A percentile compares a stretch with the other conserved stretches of the same genome.
Evolutionary conservation across 2,888 invertebrate species (phyloP).

Genomic region (Empis livida): DNA sequence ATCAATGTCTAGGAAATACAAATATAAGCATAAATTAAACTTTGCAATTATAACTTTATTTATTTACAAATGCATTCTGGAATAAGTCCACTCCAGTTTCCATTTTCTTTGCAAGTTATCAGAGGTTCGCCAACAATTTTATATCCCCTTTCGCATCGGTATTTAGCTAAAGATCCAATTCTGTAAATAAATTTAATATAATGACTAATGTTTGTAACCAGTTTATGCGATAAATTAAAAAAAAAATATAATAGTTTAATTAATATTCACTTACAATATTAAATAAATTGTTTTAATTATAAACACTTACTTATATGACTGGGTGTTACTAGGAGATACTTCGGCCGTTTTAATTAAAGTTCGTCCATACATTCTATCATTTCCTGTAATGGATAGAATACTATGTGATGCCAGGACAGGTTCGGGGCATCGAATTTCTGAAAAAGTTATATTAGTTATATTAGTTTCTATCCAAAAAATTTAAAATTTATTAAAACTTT

Average conservation of each 20-base stretch:
- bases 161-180: constrained; percentile 75
- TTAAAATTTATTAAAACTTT: no score
- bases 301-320: constrained; percentile 53
- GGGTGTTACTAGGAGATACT: constrained; percentile 48
- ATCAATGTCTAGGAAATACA: constrained; percentile 55
- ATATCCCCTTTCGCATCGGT: constrained; percentile 80
- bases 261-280: no score
- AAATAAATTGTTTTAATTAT: no score
- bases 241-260: no score
- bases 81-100: constrained; percentile 71
- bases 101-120: constrained; percentile 74
- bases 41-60: neutral
- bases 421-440: constrained; percentile 79
- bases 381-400: constrained; percentile 77
- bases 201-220: no score
- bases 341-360: constrained; percentile 67
- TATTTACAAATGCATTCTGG: constrained; percentile 73
- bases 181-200: constrained; percentile 15
- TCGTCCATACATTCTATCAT: constrained; percentile 78
- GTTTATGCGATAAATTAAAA: no score
- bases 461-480: neutral
- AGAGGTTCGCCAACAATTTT: constrained; percentile 74
- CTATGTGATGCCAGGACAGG: constrained; percentile 73
- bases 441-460: constrained; percentile 10
- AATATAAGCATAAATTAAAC: neutral